phyloP scores from a whole-genome alignment of 2,113 vertebrate species.

The Notechis scutatus region DNA sequence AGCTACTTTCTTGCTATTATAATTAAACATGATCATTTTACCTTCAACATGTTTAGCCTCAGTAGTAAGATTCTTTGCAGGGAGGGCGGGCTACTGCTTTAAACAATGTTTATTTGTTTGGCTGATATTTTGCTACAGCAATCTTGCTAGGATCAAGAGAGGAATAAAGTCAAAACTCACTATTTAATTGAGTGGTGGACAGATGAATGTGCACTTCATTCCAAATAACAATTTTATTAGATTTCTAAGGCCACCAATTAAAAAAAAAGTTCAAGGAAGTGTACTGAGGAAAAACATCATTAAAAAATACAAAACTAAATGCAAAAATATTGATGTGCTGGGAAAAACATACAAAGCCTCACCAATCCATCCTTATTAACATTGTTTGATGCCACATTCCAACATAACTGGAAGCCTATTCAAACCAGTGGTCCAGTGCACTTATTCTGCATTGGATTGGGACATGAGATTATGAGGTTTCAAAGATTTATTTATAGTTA shows the following conservation, averaged over 20 bases:
- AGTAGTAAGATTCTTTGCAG: neutral
- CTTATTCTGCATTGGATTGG: neutral
- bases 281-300: too few species aligned
- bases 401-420: neutral
- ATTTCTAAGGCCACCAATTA: too few species aligned
- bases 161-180: neutral
- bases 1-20: neutral
- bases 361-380: neutral
- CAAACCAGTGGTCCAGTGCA: neutral
- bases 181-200: neutral
- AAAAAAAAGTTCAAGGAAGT: too few species aligned
- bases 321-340: neutral
- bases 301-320: neutral
- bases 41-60: neutral
- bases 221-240: neutral
- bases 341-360: neutral
- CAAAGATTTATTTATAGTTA: neutral
- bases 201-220: neutral
- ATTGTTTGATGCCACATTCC: neutral
- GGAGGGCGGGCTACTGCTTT: neutral
- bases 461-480: neutral
- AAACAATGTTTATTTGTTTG: neutral
- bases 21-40: neutral
- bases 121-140: neutral
- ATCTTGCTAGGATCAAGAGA: neutral